phyloP scores from a whole-genome alignment of 2,888 invertebrate species.

The Hyles lineata region DNA sequence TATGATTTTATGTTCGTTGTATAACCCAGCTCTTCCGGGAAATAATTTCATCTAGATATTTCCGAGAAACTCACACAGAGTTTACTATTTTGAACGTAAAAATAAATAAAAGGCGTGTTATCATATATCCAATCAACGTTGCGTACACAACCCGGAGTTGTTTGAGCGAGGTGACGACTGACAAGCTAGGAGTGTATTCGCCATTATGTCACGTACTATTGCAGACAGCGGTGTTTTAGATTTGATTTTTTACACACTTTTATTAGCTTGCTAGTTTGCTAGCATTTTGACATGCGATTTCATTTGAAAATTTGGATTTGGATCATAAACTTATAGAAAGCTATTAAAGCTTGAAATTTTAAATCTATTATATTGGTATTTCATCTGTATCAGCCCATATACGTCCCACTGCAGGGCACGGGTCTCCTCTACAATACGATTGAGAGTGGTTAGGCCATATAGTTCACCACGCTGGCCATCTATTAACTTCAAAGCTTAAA shows the following conservation, averaged over 20 bases:
- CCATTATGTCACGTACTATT: constrained; percentile 7
- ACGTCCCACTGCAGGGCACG: too few relatives aligned
- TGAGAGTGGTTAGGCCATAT: too few relatives aligned
- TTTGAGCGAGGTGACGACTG: constrained; percentile 16
- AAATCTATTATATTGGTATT: too few relatives aligned
- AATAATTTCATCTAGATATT: too few relatives aligned
- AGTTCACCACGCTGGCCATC: too few relatives aligned
- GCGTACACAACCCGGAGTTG: constrained; percentile 7
- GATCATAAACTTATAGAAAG: too few relatives aligned
- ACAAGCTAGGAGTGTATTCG: constrained; percentile 24
- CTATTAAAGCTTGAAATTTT: too few relatives aligned
- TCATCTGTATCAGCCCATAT: too few relatives aligned
- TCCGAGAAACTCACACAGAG: background rate
- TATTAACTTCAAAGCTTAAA: too few relatives aligned
- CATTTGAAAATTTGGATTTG: background rate
- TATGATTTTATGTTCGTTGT: too few relatives aligned
- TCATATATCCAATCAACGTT: constrained; percentile 13
- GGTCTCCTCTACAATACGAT: too few relatives aligned
- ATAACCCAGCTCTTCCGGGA: too few relatives aligned
- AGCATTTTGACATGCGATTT: background rate
- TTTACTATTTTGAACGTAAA: background rate
- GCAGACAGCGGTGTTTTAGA: background rate
- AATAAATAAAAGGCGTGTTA: constrained; percentile 11
- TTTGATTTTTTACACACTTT: background rate
- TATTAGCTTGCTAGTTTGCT: background rate